Conservation (phyloP, 2,113 vertebrate species). For the Myrmophylax atrothorax region DNA sequence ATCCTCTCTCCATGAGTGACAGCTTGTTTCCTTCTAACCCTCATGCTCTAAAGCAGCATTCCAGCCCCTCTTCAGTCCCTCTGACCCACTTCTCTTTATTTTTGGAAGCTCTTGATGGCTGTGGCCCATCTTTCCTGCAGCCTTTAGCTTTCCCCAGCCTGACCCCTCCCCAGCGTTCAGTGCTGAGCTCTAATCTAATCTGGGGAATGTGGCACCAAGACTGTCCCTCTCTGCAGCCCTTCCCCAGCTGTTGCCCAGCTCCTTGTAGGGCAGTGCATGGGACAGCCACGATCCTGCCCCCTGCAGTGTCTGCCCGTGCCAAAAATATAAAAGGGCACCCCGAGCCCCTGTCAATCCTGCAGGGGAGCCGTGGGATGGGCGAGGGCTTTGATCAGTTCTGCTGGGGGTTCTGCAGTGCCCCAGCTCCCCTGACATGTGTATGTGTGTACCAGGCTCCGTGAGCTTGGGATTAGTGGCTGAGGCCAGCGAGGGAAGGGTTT, state of each 20-base stretch:
- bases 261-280: slow-evolving; percentile 60
- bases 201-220: slow-evolving; percentile 53
- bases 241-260: slow-evolving; percentile 58
- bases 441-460: fast-evolving
- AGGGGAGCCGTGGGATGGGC: fast-evolving
- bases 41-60: neutral
- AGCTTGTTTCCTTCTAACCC: slow-evolving; percentile 57
- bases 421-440: neutral
- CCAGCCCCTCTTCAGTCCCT: neutral
- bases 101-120: slow-evolving; percentile 62
- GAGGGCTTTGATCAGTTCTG: neutral
- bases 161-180: neutral
- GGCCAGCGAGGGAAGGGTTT: neutral
- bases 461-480: neutral
- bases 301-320: neutral
- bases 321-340: slow-evolving; percentile 34
- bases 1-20: slow-evolving; percentile 61
- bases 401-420: neutral
- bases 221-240: neutral
- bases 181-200: slow-evolving; percentile 73
- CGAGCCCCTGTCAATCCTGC: neutral
- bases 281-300: neutral
- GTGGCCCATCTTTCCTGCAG: slow-evolving; percentile 12
- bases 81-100: slow-evolving; percentile 64
- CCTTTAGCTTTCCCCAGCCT: neutral